phyloP scores from a whole-genome alignment of 2,113 vertebrate species.

The Hymenochirus boettgeri region DNA sequence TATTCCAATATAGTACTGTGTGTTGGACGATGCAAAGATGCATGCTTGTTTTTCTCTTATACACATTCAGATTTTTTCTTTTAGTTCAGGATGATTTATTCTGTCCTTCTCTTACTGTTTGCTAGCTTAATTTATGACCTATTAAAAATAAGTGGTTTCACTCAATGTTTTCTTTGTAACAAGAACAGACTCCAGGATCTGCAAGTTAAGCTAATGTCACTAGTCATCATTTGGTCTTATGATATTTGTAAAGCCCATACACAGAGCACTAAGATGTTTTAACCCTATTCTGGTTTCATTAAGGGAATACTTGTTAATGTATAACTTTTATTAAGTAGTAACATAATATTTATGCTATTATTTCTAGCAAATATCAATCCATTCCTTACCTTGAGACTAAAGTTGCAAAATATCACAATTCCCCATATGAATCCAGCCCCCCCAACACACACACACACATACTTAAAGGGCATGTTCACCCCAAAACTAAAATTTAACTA shows the following conservation, averaged over 20 bases:
- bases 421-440: too few species aligned
- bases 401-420: too few species aligned
- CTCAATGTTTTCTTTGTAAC: neutral
- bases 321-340: too few species aligned
- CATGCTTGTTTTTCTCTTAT: constrained; percentile 7
- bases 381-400: too few species aligned
- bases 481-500: too few species aligned
- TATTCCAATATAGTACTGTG: constrained; percentile 16
- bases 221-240: neutral
- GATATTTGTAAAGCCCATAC: constrained; percentile 1
- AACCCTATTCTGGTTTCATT: neutral
- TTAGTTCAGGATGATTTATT: neutral
- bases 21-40: neutral
- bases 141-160: constrained; percentile 7
- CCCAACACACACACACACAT: too few species aligned
- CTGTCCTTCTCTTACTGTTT: neutral
- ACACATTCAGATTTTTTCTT: neutral
- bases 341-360: too few species aligned
- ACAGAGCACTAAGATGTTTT: neutral
- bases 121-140: constrained; percentile 16
- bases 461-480: too few species aligned
- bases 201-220: neutral
- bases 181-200: constrained; percentile 5
- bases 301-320: too few species aligned
- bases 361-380: too few species aligned